phyloP scores from a whole-genome alignment of 2,113 vertebrate genomes.

The Centrocercus urophasianus region DNA sequence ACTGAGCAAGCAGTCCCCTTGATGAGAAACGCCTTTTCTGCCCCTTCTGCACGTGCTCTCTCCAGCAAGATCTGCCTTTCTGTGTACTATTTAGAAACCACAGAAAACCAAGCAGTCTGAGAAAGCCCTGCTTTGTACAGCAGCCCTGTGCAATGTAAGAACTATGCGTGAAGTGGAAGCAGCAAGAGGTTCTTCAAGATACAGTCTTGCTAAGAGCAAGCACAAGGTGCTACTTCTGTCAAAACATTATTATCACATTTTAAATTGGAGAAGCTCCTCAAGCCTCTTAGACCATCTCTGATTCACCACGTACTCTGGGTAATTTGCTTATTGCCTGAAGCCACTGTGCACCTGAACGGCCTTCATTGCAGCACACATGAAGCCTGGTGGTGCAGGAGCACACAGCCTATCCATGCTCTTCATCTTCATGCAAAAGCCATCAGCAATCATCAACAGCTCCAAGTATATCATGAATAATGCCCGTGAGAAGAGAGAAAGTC shows the following conservation, averaged over 20 bases:
- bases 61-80: background rate
- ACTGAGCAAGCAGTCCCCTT: background rate
- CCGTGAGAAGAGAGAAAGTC: background rate
- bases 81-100: background rate
- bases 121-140: background rate
- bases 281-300: background rate
- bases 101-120: background rate
- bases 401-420: background rate
- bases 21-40: background rate
- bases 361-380: background rate
- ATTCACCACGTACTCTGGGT: accelerated
- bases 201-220: background rate
- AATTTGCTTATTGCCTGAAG: background rate
- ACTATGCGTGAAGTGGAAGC: background rate
- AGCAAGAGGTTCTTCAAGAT: background rate
- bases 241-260: accelerated
- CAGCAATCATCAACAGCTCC: background rate
- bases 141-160: background rate
- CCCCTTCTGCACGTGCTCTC: background rate
- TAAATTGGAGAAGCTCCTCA: background rate
- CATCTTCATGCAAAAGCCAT: background rate
- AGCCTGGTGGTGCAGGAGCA: background rate
- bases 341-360: background rate
- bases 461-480: background rate
- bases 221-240: background rate